Conservation (phyloP, 1,140 invertebrate species). For the Magallana gigas region DNA sequence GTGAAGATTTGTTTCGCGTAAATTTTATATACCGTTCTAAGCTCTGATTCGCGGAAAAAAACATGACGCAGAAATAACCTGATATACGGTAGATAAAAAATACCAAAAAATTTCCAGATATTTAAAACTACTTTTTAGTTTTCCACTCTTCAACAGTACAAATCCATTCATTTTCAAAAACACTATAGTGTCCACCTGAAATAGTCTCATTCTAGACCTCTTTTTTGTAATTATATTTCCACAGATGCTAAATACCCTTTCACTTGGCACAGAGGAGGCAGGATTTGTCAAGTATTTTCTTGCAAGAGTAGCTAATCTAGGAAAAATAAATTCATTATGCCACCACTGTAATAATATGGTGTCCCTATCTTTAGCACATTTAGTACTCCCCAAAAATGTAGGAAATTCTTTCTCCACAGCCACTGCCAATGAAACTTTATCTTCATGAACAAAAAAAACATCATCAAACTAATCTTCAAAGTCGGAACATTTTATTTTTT, state of each 20-base stretch:
- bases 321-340: conserved; percentile 5
- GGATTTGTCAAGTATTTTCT: neutral
- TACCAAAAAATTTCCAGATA: no score
- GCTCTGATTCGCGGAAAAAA: no score
- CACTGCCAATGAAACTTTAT: neutral
- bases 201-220: conserved; percentile 15
- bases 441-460: conserved; percentile 17
- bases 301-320: neutral
- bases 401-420: conserved; percentile 6
- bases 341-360: conserved; percentile 13
- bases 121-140: no score
- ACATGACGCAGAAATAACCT: no score
- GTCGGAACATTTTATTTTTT: conserved; percentile 1
- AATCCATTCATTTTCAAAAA: conserved; percentile 35
- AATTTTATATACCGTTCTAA: no score
- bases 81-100: no score
- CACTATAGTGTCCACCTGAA: conserved; percentile 3
- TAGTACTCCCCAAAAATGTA: neutral
- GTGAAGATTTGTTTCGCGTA: no score
- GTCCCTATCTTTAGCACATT: neutral
- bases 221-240: conserved; percentile 30
- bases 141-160: neutral
- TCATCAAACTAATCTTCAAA: conserved; percentile 31
- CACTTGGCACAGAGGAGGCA: conserved; percentile 35
- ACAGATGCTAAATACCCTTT: conserved; percentile 30